Evolutionary conservation across 2,888 invertebrate genomes (phyloP), one percentile per base, ranked within the genome.

Genomic region (Clostera curtula): DNA sequence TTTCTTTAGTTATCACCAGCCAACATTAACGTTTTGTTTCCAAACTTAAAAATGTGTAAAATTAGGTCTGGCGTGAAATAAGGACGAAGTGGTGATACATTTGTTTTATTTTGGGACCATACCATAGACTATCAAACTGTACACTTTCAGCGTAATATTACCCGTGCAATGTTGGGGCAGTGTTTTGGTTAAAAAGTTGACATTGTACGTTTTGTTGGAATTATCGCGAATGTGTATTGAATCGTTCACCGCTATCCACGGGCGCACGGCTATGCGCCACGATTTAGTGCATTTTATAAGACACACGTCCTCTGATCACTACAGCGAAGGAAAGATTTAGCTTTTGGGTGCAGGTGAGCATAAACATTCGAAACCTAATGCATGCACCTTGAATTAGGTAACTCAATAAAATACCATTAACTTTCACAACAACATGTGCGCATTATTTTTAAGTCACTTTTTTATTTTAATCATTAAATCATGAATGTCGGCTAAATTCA

Each of bases 301-400:
- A 63, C 90, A 92, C 79, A 92, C 92, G 40, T 90, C 90, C 45
- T 91, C 91, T 48, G 90, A 91, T 52, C 92, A 92, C 67, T 92
- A 90, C 69, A 89, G 90, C 86, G 91, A 91, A 87, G 83, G 82
- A 70, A 76, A 49, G 63, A 66, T 83, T 77, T 83, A 83, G 83
- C 66, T 50, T 36, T 36, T 45, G 49, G 40, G 46, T n/a, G 48
- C 57, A 67, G 75, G 76, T 76, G 49, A 73, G 69, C 36, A 29
- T 19, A 24, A 20, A 9, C 18, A 25, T 7, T 18, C 17, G 21
- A 14, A n/a, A n/a, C n/a, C n/a, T n/a, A n/a, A n/a, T n/a, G n/a
- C n/a, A n/a, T n/a, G n/a, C n/a, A n/a, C n/a, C n/a, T n/a, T n/a
- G n/a, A n/a, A n/a, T n/a, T n/a, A n/a, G n/a, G n/a, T n/a, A n/a